Percentiles rank a stretch among this genome's conserved stretches.
Conservation (phyloP, 2,113 vertebrate genomes). For the Eleginops maclovinus region DNA sequence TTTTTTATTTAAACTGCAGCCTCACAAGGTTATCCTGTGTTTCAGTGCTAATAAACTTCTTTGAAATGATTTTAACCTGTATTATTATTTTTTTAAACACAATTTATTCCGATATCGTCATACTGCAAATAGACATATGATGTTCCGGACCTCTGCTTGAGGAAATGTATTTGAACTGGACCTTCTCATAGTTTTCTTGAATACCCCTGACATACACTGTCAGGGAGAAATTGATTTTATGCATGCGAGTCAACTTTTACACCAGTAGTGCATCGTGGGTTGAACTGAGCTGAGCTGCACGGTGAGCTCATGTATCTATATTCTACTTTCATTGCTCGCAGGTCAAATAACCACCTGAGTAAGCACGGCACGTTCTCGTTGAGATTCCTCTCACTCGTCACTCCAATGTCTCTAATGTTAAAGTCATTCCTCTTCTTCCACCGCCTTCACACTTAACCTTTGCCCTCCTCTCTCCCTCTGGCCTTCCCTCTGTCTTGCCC, state of each 20-base stretch:
- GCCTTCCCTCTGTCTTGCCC: not conserved
- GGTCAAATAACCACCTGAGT: slow-evolving; percentile 22
- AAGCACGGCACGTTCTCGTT: not conserved
- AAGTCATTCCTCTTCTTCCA: not conserved
- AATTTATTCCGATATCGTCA: too few relatives aligned
- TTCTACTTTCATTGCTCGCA: not conserved
- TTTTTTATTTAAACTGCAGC: too few relatives aligned
- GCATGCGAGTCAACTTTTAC: not conserved
- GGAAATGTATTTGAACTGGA: too few relatives aligned
- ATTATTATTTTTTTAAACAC: too few relatives aligned
- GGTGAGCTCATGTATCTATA: not conserved
- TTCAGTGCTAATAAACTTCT: too few relatives aligned
- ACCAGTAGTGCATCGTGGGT: not conserved
- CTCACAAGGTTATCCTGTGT: too few relatives aligned
- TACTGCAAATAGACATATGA: too few relatives aligned
- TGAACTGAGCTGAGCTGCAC: not conserved
- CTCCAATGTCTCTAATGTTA: not conserved
- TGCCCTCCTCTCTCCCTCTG: not conserved
- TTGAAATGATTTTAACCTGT: too few relatives aligned
- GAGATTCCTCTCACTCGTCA: not conserved
- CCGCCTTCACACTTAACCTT: not conserved
- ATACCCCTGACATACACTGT: too few relatives aligned
- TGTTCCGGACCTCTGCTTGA: too few relatives aligned
- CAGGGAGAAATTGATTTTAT: not conserved
- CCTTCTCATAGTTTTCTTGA: too few relatives aligned